Percentiles rank a stretch among this genome's conserved stretches.
Conservation (phyloP, 2,113 vertebrate species). For the Tragulus kanchil region DNA sequence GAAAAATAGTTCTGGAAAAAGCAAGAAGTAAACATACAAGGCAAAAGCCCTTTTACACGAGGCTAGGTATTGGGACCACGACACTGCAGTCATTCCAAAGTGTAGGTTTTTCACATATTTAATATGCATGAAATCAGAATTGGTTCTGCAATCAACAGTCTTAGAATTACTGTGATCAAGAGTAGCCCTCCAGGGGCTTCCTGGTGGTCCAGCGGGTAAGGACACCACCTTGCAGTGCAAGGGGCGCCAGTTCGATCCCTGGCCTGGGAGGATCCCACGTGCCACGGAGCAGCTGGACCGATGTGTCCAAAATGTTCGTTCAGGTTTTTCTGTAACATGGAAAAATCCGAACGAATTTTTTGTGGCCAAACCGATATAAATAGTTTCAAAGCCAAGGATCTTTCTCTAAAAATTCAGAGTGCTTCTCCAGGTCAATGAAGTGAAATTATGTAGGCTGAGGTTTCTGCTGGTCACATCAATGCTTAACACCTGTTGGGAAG, state of each 20-base stretch:
- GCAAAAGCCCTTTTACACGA: background rate
- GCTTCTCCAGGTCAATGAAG: slow-evolving; percentile 70
- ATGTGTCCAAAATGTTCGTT: too few relatives aligned
- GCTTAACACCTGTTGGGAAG: slow-evolving; percentile 69
- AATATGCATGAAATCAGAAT: background rate
- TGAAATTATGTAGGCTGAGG: slow-evolving; percentile 56
- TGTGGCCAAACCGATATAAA: background rate
- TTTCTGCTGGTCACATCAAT: background rate
- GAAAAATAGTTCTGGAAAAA: background rate
- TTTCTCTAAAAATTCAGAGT: background rate
- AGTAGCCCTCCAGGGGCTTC: too few relatives aligned
- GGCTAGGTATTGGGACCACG: background rate
- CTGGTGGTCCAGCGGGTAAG: too few relatives aligned
- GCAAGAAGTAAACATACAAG: background rate
- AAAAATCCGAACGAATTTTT: background rate
- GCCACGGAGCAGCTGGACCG: too few relatives aligned
- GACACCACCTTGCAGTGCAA: too few relatives aligned
- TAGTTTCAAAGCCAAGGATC: background rate
- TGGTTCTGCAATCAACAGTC: background rate
- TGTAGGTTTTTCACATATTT: background rate
- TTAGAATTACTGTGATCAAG: background rate
- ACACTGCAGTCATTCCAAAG: background rate
- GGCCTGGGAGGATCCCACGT: too few relatives aligned
- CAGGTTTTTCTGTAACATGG: background rate
- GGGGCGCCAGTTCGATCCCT: too few relatives aligned